phyloP scores from a whole-genome alignment of 2,113 vertebrate species.

The Hippocampus guttulatus region DNA sequence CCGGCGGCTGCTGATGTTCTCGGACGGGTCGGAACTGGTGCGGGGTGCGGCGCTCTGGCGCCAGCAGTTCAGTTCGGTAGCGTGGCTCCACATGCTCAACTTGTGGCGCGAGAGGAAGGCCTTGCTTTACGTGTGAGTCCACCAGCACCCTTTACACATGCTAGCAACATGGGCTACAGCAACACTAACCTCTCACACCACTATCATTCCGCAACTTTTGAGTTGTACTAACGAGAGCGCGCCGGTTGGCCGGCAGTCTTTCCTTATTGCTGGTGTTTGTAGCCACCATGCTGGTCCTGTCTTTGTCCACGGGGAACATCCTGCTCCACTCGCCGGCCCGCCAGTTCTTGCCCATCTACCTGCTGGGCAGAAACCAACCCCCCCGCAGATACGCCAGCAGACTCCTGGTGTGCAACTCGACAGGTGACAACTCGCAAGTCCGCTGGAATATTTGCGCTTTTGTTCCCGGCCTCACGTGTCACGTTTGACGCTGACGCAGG shows the following conservation, averaged over 20 bases:
- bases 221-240: not conserved
- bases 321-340: constrained; percentile 80
- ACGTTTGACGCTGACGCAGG: constrained; percentile 54
- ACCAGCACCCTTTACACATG: not conserved
- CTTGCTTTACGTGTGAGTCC: constrained; percentile 66
- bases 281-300: constrained; percentile 79
- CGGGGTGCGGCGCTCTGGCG: constrained; percentile 80
- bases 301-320: constrained; percentile 83
- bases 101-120: constrained; percentile 85
- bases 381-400: constrained; percentile 79
- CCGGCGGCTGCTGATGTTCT: constrained; percentile 83
- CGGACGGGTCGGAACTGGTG: constrained; percentile 70
- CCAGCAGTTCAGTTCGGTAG: constrained; percentile 84
- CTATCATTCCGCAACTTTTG: too few relatives aligned
- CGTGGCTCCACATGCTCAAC: constrained; percentile 86
- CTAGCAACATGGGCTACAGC: too few relatives aligned
- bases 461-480: not conserved
- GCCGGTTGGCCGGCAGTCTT: constrained; percentile 69
- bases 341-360: constrained; percentile 83
- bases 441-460: not conserved
- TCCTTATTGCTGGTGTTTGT: constrained; percentile 85
- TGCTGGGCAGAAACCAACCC: constrained; percentile 76
- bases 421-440: constrained; percentile 65
- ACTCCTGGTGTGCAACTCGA: constrained; percentile 88
- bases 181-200: too few relatives aligned